Evolutionary conservation across 2,888 invertebrate species (phyloP).

Genomic region (Alloplasta piceator): DNA sequence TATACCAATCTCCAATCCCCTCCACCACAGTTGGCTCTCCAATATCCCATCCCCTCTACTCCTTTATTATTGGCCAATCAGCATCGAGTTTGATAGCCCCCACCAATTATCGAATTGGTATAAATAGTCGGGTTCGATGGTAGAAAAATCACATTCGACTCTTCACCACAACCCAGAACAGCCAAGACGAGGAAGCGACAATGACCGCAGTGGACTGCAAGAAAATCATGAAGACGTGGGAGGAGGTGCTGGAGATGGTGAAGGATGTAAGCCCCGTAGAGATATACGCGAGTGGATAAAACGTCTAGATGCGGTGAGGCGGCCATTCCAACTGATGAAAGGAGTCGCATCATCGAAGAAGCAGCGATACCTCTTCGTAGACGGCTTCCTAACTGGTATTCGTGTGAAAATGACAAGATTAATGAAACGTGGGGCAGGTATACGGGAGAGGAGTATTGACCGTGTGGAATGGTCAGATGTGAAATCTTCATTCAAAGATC

Average conservation of each 20-base stretch:
- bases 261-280: too few relatives aligned
- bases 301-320: neutral
- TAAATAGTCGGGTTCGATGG: neutral
- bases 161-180: neutral
- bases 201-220: constrained; percentile 25
- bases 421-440: constrained; percentile 22
- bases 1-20: too few relatives aligned
- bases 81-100: too few relatives aligned
- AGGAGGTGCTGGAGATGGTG: too few relatives aligned
- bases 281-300: too few relatives aligned
- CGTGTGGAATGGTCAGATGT: too few relatives aligned
- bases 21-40: neutral
- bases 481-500: constrained; percentile 19
- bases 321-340: neutral
- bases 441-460: neutral
- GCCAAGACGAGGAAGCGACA: neutral
- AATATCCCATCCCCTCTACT: too few relatives aligned
- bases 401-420: too few relatives aligned
- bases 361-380: neutral
- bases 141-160: neutral
- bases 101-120: neutral
- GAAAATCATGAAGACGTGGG: constrained; percentile 15
- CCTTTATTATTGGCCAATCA: too few relatives aligned
- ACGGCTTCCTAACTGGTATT: too few relatives aligned
- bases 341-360: neutral